Evolutionary conservation across 2,888 invertebrate genomes (phyloP), one percentile per base, ranked within the genome.

Genomic region (Brassicogethes aeneus): DNA sequence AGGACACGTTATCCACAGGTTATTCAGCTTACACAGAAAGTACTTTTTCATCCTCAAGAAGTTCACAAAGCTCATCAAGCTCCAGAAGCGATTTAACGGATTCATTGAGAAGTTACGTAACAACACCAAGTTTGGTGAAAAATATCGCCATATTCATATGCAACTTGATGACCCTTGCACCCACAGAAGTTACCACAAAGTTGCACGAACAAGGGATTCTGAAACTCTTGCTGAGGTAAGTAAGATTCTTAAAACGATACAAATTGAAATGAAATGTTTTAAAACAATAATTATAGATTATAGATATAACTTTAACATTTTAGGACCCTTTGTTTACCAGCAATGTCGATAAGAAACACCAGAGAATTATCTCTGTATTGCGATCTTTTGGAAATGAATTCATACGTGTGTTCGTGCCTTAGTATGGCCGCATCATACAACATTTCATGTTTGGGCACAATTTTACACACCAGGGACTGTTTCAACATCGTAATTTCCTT

Each of bases 351-450:
- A 2, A 59, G 55, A 10, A 63, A 57, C 33, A 65, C 66, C 12
- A 66, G 56, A 48, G 64, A 65, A 48, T 46, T 71, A 3, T 57
- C 64, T 2, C 56, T 71, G 34, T 72, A 71, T 47, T 64, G 66
- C 41, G 72, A 72, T 32, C 58, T 72, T 40, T 45, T 75, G 37
- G 70, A 72, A 57, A 74, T 75, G 74, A 69, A 73, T 47, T 59
- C 66, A 1, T 60, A 62, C 16, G 60, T 75, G 31, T 73, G 72
- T 46, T 58, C 59, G 14, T 55, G 73, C 14, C 54, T 76, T 31
- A 66, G 63, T 1, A 68, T 65, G 48, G 62, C 70, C 31, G 62
- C 71, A 3, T 55, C 38, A 56, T 15, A 52, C 61, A 70, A 68
- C 52, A 48, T 56, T 3, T 61, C 58, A 31, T 69, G 71, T 47